These are phyloP conservation scores for Alosa sapidissima DNA, from an alignment of 2,797 vertebrate species.

Conservation along the genomic window DNA sequence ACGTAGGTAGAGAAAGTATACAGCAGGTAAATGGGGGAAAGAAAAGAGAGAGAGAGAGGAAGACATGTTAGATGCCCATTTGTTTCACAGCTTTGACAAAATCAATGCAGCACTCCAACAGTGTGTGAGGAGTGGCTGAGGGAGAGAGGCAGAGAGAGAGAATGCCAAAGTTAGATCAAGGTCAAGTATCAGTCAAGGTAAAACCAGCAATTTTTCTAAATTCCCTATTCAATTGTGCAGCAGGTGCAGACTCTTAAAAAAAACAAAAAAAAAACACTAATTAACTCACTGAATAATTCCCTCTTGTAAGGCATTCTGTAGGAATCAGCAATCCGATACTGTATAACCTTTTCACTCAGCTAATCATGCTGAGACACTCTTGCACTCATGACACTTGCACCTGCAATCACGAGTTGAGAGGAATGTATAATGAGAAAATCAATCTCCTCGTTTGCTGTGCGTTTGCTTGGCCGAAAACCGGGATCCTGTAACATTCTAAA, in stretches of 20 bases:
- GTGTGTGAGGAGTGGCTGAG: neutral
- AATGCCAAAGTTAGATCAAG: neutral
- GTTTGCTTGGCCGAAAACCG: slow-evolving; percentile 26
- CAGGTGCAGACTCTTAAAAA: slow-evolving; percentile 45
- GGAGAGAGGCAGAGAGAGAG: neutral
- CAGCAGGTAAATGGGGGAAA: neutral
- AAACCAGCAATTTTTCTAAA: neutral
- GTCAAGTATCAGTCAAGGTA: slow-evolving; percentile 13
- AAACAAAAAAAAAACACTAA: slow-evolving; percentile 38
- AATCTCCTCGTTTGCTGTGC: slow-evolving; percentile 30
- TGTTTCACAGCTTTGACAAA: neutral
- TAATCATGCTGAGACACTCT: slow-evolving; percentile 29
- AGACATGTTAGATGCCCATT: slow-evolving; percentile 53
- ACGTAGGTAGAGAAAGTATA: neutral
- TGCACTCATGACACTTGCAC: slow-evolving; percentile 24
- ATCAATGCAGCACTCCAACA: neutral
- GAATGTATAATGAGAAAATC: slow-evolving; percentile 49
- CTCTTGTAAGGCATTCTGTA: slow-evolving; percentile 15
- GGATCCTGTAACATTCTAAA: neutral
- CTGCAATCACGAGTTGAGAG: slow-evolving; percentile 10
- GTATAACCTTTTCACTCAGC: slow-evolving; percentile 34
- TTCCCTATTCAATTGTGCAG: neutral
- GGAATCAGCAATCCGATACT: slow-evolving; percentile 20
- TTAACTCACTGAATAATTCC: slow-evolving; percentile 38
- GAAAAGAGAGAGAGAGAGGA: slow-evolving; percentile 16